These are phyloP conservation scores for Amblyopsis hoosieri DNA, from an alignment of 2,797 vertebrate genomes.

Conservation along the genomic window DNA sequence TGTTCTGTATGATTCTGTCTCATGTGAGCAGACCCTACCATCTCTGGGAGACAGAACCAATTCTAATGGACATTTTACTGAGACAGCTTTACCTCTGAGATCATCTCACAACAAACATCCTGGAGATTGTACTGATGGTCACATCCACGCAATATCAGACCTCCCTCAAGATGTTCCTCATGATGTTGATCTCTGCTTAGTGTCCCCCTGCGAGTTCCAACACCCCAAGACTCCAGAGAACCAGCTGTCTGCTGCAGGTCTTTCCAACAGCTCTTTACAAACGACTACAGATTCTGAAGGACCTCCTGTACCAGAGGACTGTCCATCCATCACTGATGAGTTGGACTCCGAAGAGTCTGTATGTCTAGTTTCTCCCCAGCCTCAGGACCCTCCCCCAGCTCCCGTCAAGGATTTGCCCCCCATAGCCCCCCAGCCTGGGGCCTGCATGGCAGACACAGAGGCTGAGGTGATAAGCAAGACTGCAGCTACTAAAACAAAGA, in stretches of 20 bases:
- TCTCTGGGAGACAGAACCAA: constrained; percentile 42
- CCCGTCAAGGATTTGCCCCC: constrained; percentile 85
- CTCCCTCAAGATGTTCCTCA: constrained; percentile 73
- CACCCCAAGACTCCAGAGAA: constrained; percentile 79
- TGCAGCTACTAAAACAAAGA: constrained; percentile 67
- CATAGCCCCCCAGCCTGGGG: constrained; percentile 80
- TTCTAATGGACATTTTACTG: constrained; percentile 53
- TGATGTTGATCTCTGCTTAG: constrained; percentile 92
- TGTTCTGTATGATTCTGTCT: constrained; percentile 78
- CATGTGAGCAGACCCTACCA: constrained; percentile 84
- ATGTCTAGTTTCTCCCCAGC: constrained; percentile 50
- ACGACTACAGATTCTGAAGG: constrained; percentile 83
- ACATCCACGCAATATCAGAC: constrained; percentile 46
- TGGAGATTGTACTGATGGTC: constrained; percentile 54
- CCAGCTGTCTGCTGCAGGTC: constrained; percentile 49
- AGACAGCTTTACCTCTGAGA: constrained; percentile 65
- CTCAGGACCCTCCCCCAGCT: constrained; percentile 80
- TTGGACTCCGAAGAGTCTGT: constrained; percentile 84
- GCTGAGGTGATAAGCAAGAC: constrained; percentile 59
- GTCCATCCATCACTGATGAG: constrained; percentile 78
- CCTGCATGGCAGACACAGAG: constrained; percentile 90
- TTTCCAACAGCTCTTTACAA: constrained; percentile 73
- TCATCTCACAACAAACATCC: constrained; percentile 63
- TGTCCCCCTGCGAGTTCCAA: constrained; percentile 92
- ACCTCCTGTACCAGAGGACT: constrained; percentile 77